Conservation (phyloP, 2,888 invertebrate species). For the Meganola albula region DNA sequence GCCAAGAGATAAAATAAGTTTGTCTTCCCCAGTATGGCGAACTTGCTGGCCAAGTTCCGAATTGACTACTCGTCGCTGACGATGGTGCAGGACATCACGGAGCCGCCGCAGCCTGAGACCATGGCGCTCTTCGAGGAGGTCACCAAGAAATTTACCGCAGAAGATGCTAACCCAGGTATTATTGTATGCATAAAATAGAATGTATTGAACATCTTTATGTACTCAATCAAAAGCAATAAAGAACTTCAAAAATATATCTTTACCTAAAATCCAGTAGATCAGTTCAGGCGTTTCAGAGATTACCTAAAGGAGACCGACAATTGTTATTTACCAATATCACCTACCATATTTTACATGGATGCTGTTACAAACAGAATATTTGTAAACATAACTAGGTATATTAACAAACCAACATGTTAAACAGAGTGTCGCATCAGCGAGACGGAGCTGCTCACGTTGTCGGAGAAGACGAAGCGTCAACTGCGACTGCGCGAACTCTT, state of each 20-base stretch:
- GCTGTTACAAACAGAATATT: no score
- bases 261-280: no score
- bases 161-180: slow-evolving; percentile 44
- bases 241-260: no score
- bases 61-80: slow-evolving; percentile 94
- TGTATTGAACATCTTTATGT: no score
- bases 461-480: slow-evolving; percentile 94
- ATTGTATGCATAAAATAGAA: no score
- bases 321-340: no score
- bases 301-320: no score
- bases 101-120: slow-evolving; percentile 86
- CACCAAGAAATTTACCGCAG: slow-evolving; percentile 81
- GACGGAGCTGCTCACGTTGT: slow-evolving; percentile 83
- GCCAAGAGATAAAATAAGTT: no score
- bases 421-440: slow-evolving; percentile 83
- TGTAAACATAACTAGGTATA: no score
- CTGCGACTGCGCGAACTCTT: slow-evolving; percentile 93
- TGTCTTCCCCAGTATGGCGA: slow-evolving; percentile 92
- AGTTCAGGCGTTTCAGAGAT: no score
- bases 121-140: slow-evolving; percentile 84
- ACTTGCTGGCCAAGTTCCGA: slow-evolving; percentile 93
- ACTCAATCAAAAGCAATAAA: no score
- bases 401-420: no score
- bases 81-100: slow-evolving; percentile 93
- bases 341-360: neutral